Evolutionary conservation across 2,113 vertebrate genomes (phyloP), one percentile per base, ranked within the genome.

Genomic region (Fregetta grallaria): DNA sequence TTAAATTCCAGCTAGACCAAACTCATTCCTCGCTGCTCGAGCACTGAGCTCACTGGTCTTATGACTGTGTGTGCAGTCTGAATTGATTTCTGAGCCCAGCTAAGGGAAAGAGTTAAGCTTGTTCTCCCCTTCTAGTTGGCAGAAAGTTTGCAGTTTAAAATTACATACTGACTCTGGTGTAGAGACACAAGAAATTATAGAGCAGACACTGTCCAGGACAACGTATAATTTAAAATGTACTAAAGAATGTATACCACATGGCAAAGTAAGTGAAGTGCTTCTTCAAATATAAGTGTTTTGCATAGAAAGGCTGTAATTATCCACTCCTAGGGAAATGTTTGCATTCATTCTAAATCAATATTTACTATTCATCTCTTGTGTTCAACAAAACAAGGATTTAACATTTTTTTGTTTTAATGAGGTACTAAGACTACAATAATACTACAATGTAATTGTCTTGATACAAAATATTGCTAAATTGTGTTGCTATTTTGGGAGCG

Each of bases 151-250:
- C 97, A 98, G 98, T 98, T 98, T 99, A 98, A 98, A 99, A 99
- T 99, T 99, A 99, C 98, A 99, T 98, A 98, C 96, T 98, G 98
- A 98, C 98, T 98, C 98, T 98, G 97, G 98, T 98, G 98, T 98
- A 98, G 98, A 99, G 98, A 99, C 99, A 98, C 97, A 97, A 98
- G 98, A 99, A 99, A 99, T 99, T 98, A 99, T 98, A 99, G 98
- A 98, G 98, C 97, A 98, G 98, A 99, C 98, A 98, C 98, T 98
- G 98, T 98, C 97, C 98, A 98, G 98, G 99, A 99, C 99, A 99
- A 98, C 98, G 91, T 99, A 97, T 99, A 99, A 99, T 99, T 99
- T 99, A 97, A 98, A 98, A 98, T 97, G 98, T 98, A 98, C 98
- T 98, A 98, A 99, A 98, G 98, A 99, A 98, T 99, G 98, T 98